phyloP scores from a whole-genome alignment of 1,140 invertebrate species.

The Dreissena rostriformis region DNA sequence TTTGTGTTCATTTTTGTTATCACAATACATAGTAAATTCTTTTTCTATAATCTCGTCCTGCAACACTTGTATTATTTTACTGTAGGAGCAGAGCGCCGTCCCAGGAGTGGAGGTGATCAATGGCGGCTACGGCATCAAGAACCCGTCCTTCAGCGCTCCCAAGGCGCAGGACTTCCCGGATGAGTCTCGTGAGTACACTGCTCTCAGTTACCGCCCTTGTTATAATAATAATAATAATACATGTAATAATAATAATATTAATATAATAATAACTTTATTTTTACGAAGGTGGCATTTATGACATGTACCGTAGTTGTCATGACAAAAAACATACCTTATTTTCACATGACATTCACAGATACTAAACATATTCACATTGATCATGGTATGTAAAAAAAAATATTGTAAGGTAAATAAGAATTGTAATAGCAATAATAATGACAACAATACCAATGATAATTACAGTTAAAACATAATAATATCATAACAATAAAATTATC shows the following conservation, averaged over 20 bases:
- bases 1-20: no score
- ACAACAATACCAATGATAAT: no score
- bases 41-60: no score
- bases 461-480: no score
- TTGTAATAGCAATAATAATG: no score
- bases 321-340: no score
- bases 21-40: no score
- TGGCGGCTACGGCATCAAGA: constrained; percentile 55
- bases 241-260: constrained; percentile 3
- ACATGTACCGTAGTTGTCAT: neutral
- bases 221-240: constrained; percentile 15
- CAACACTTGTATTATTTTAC: neutral
- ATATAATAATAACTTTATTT: neutral
- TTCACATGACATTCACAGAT: no score
- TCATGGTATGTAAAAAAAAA: no score
- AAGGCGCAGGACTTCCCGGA: constrained; percentile 53
- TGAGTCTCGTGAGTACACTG: constrained; percentile 29
- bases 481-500: no score
- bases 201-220: neutral
- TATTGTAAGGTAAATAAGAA: no score
- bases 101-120: constrained; percentile 48
- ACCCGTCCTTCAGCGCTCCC: constrained; percentile 45
- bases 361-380: no score
- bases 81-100: constrained; percentile 1
- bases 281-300: neutral